phyloP scores from a whole-genome alignment of 2,888 invertebrate species.

The Adineta ricciae region DNA sequence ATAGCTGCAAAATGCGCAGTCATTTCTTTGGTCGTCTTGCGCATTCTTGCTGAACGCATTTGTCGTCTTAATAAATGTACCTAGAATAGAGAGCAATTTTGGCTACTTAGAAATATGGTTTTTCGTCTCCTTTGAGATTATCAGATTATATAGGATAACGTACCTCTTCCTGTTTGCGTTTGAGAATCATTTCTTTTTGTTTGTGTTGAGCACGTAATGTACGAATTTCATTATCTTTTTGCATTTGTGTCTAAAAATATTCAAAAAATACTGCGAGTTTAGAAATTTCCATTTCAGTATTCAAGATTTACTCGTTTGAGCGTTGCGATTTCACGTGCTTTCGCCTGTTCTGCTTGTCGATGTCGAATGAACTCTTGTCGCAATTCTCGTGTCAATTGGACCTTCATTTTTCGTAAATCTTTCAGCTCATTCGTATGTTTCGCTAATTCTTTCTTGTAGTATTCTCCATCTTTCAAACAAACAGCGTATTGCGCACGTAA shows the following conservation, averaged over 20 bases:
- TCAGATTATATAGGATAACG: no score
- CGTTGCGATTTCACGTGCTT: constrained; percentile 77
- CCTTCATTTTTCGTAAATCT: constrained; percentile 22
- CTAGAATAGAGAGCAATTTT: not conserved
- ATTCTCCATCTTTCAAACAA: constrained; percentile 17
- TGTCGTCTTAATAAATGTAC: constrained; percentile 20
- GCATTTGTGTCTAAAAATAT: constrained; percentile 50
- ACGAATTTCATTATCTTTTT: constrained; percentile 74
- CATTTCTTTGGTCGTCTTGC: constrained; percentile 15
- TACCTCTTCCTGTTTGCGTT: constrained; percentile 67
- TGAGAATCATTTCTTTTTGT: constrained; percentile 75
- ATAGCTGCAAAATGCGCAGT: constrained; percentile 8
- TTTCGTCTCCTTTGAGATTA: no score
- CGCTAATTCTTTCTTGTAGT: not conserved
- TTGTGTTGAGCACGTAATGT: constrained; percentile 72
- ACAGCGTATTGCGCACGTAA: constrained; percentile 8
- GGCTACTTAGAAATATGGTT: no score
- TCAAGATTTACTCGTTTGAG: constrained; percentile 67
- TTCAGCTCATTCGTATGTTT: constrained; percentile 8
- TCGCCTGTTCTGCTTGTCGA: constrained; percentile 65
- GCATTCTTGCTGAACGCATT: constrained; percentile 16
- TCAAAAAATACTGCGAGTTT: not conserved
- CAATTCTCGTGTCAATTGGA: constrained; percentile 18
- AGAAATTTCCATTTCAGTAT: not conserved
- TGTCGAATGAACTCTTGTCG: constrained; percentile 59